phyloP scores from a whole-genome alignment of 2,888 invertebrate species.

The Agonopterix arenella region DNA sequence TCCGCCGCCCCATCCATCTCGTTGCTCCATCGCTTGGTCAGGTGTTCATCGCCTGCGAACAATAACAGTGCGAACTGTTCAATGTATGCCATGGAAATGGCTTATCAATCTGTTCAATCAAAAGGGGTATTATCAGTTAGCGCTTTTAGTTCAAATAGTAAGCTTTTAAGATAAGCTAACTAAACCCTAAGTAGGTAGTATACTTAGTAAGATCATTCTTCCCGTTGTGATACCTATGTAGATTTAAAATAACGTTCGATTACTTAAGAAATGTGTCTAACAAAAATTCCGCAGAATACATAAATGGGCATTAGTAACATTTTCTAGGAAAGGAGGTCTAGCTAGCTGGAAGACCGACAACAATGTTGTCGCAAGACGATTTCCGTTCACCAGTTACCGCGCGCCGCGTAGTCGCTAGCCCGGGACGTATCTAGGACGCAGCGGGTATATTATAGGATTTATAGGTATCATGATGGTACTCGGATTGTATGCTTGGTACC shows the following conservation, averaged over 20 bases:
- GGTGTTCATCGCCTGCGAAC: conserved; percentile 68
- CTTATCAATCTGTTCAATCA: not conserved
- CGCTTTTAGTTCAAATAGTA: conserved; percentile 1
- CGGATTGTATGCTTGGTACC: not conserved
- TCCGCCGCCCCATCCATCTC: conserved; percentile 60
- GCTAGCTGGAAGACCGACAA: conserved; percentile 38
- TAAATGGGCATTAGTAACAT: not conserved
- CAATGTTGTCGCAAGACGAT: conserved; percentile 71
- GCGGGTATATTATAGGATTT: conserved; percentile 2
- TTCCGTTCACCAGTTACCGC: conserved; percentile 60
- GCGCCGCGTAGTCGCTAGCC: conserved; percentile 16
- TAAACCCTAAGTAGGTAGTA: not conserved
- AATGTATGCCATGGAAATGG: conserved; percentile 9
- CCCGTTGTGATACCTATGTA: too few species aligned
- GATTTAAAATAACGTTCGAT: not conserved
- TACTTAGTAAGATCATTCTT: too few species aligned
- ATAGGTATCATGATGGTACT: not conserved
- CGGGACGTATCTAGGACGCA: conserved; percentile 66
- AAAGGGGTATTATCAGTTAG: too few species aligned
- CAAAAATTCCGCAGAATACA: not conserved
- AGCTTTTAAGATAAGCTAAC: conserved; percentile 13
- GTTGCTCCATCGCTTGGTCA: conserved; percentile 66
- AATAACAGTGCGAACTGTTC: conserved; percentile 17
- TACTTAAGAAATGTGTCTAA: not conserved
- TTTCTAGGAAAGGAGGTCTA: not conserved